phyloP scores from a whole-genome alignment of 1,140 invertebrate genomes.

The Calosoma granatense region DNA sequence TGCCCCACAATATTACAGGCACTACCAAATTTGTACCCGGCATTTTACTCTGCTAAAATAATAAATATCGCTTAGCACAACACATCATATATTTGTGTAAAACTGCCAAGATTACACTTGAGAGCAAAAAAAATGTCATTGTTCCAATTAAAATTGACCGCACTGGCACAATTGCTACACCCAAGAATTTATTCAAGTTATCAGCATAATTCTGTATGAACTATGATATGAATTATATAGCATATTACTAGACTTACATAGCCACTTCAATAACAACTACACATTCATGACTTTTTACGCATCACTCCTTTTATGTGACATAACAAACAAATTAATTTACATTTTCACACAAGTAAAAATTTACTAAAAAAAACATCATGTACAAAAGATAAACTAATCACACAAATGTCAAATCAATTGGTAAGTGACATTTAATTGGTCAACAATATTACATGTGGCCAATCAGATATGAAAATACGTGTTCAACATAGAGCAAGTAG shows the following conservation, averaged over 20 bases:
- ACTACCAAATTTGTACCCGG: conserved; percentile 86
- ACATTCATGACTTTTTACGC: too few species aligned
- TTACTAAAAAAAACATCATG: too few species aligned
- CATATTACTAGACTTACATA: not conserved
- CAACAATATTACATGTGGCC: conserved; percentile 7
- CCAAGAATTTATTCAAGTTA: too few species aligned
- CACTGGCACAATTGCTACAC: too few species aligned
- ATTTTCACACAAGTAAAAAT: too few species aligned
- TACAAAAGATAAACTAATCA: conserved; percentile 6
- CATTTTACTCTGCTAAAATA: conserved; percentile 42
- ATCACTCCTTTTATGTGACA: too few species aligned
- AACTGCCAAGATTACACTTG: not conserved
- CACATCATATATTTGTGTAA: not conserved
- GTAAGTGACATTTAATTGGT: conserved; percentile 4
- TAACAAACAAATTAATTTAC: too few species aligned
- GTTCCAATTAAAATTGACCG: too few species aligned
- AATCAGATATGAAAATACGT: conserved; percentile 1
- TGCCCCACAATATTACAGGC: conserved; percentile 95
- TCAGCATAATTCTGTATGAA: too few species aligned
- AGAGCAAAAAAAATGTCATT: too few species aligned
- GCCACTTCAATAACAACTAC: not conserved
- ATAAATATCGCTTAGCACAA: not conserved
- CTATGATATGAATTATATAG: too few species aligned
- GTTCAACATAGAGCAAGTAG: too few species aligned
- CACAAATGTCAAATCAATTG: conserved; percentile 5